Base-by-base conservation (phyloP, 2,888 invertebrate species). In the Drosophila quinaria region DNA sequence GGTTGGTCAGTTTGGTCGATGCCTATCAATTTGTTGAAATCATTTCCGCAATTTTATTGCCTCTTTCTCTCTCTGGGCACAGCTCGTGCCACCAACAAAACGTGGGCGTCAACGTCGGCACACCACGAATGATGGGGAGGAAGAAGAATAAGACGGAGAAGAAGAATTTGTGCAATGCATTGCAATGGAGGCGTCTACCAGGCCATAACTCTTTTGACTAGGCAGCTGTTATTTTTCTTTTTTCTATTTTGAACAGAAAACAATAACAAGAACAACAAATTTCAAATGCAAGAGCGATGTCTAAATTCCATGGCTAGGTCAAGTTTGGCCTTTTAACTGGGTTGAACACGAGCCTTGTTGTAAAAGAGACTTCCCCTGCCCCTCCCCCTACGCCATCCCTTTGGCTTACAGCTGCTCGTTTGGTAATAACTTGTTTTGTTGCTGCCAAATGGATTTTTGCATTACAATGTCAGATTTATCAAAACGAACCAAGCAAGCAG, bases 41-140 rank as follows among this genome's bases (percentile, higher is more conserved):
- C 85, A 90, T 90, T 90, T 88, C 88, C 88, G 90, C 90, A 84
- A 87, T 89, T 90, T 84, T 84, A 88, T 87, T 81, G 88, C 76
- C 65, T 52, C 65, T 54, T 37, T 29, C 61, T 42, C 44, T 44
- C 42, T 44, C 41, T 42, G 51, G 39, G 13, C 39, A 49, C 17
- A 71, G 77, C 78, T 84, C 83, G 83, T 84, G 83, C 90, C 89
- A 84, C 29, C 29, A 62, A 50, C 25, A 44, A n/a, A 63, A 78
- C 62, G 89, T 82, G 83, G 87, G 87, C 87, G 83, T 77, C 72
- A 61, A 50, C 52, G n/a, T 33, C 70, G 55, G 71, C 71, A 33
- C 41, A 61, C 69, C 56, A 44, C n/a, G n/a, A 37, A 37, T n/a
- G n/a, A 37, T n/a, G n/a, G 3, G 3, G 37, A n/a, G 4, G 35